A percentile compares a stretch with the other conserved stretches of the same genome.
Evolutionary conservation across 2,888 invertebrate genomes (phyloP).

Genomic region (Chaitophorus viminalis): DNA sequence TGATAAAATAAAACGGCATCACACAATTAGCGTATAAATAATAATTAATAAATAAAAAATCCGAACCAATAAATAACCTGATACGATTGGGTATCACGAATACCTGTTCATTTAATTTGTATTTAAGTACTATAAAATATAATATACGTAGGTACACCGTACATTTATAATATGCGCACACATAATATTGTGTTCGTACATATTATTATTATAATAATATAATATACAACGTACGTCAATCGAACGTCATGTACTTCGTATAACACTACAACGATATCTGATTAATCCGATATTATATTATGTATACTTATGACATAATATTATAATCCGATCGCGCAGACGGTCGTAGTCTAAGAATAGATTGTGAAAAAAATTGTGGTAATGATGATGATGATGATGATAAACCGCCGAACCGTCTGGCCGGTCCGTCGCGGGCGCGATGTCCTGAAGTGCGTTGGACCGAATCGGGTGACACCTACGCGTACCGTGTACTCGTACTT

Average conservation of each 20-base stretch:
- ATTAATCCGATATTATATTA: background rate
- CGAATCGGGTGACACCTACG: constrained; percentile 45
- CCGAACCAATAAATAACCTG: no score
- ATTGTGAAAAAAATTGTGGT: background rate
- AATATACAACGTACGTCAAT: background rate
- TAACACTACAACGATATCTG: no score
- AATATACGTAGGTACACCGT: no score
- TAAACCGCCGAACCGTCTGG: constrained; percentile 13
- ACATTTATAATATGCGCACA: no score
- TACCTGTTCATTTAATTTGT: no score
- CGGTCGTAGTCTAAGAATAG: constrained; percentile 2
- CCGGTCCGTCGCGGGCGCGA: constrained; percentile 28
- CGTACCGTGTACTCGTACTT: background rate
- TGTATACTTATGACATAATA: background rate
- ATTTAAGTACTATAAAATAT: no score
- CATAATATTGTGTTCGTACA: no score
- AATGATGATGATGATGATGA: background rate
- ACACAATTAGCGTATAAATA: no score
- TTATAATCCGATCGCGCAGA: background rate
- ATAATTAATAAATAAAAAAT: no score
- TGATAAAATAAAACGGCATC: no score
- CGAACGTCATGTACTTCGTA: background rate
- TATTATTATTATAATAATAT: no score
- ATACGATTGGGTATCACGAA: no score
- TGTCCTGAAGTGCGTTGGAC: constrained; percentile 29